Evolutionary conservation across 2,797 vertebrate species (phyloP).

Genomic region (Choloepus didactylus): DNA sequence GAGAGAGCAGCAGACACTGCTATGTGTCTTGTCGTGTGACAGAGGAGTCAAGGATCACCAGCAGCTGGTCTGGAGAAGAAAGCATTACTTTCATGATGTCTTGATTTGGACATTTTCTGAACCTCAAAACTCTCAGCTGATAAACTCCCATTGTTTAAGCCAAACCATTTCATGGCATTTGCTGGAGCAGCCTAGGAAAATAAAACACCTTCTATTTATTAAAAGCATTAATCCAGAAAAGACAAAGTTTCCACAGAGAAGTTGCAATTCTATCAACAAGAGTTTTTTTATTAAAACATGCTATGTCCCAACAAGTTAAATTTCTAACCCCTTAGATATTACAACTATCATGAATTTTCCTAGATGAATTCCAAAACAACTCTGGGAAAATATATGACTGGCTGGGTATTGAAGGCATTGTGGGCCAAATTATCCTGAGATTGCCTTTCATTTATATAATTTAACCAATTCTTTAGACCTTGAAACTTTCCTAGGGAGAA

Average conservation of each 20-base stretch:
- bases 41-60: too few relatives aligned
- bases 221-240: not conserved
- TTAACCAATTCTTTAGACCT: not conserved
- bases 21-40: too few relatives aligned
- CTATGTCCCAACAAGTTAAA: not conserved
- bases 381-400: not conserved
- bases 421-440: not conserved
- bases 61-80: too few relatives aligned
- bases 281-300: not conserved
- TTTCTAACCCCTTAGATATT: not conserved
- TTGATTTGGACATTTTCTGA: too few relatives aligned
- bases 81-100: too few relatives aligned
- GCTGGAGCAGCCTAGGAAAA: too few relatives aligned
- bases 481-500: not conserved
- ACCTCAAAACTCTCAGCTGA: too few relatives aligned
- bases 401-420: not conserved
- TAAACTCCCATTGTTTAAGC: too few relatives aligned
- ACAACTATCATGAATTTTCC: not conserved
- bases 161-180: too few relatives aligned
- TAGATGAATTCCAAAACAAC: not conserved
- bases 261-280: not conserved
- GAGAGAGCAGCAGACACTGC: too few relatives aligned
- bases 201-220: not conserved
- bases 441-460: not conserved
- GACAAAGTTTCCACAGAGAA: conserved; percentile 31